Conservation (phyloP, 2,888 invertebrate species). For the Dendrolimus pini region DNA sequence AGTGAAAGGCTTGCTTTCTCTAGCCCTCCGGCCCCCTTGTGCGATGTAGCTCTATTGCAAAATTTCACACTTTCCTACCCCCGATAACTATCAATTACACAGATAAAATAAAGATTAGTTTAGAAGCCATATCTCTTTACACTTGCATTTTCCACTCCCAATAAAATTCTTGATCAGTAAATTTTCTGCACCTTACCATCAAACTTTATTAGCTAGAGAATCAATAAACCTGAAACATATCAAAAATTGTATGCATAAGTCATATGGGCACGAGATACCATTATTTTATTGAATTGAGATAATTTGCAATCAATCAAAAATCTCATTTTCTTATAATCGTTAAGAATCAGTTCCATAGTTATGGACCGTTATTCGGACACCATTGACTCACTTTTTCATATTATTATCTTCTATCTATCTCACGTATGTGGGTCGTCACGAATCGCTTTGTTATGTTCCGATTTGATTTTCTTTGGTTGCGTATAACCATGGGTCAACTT, state of each 20-base stretch:
- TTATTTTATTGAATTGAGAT: neutral
- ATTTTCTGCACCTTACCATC: neutral
- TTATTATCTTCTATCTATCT: conserved; percentile 43
- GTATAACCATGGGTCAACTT: neutral
- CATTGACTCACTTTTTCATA: conserved; percentile 42
- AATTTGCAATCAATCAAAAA: neutral
- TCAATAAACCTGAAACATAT: too few species aligned
- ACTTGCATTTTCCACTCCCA: conserved; percentile 19
- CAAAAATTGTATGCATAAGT: too few species aligned
- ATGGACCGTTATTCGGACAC: conserved; percentile 44
- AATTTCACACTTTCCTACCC: conserved; percentile 61
- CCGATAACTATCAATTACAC: conserved; percentile 54
- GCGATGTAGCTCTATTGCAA: conserved; percentile 56
- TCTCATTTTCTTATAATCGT: conserved; percentile 21
- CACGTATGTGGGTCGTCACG: conserved; percentile 55
- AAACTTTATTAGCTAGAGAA: neutral
- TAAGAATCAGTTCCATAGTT: conserved; percentile 33
- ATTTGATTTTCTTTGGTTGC: conserved; percentile 24
- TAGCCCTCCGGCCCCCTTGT: conserved; percentile 64
- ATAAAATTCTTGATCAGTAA: neutral
- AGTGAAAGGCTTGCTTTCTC: conserved; percentile 74
- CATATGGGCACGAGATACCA: neutral
- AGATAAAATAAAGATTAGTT: conserved; percentile 37
- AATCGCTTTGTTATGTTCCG: conserved; percentile 49
- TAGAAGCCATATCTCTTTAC: conserved; percentile 37